Base-by-base conservation (phyloP, 2,113 vertebrate species). In the Rana temporaria region DNA sequence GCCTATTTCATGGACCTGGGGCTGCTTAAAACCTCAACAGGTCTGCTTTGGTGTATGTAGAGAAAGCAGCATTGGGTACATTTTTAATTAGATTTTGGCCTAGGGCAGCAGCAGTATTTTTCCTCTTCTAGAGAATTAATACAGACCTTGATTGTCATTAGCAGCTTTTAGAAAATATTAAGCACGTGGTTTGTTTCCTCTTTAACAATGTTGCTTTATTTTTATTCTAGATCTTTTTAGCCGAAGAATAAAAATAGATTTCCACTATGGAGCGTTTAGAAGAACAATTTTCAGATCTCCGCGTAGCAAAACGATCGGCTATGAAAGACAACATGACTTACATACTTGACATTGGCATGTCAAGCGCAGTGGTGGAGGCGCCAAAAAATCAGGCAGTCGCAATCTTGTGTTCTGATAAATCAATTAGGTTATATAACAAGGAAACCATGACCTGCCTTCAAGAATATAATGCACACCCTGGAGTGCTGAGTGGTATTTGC, bases 321-420 rank as follows among this genome's bases (percentile, higher is more conserved):
- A 88, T 90, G 0, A 84, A 89, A 15, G 79, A 94, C 85, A 90
- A 93, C 0, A 86, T 89, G 15, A 79, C 93, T 75, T 95, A 95
- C 26, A 78, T 95, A 24, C 90, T 95, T 87, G 92, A 89, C 62
- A 89, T 95, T 16, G 92, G 90, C 0, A 5, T 87, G 70, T 91
- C 87, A 30, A 68, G 68, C 14, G n/a, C 86, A 2, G 22, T 64
- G 19, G 22, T 64, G n/a, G 85, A 74, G 1, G 11, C 84, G 71
- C 83, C 84, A 15, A 70, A 86, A 76, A 62, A 85, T 60, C 72
- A 81, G 82, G 78, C 90, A 4, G 86, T 96, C 82, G 97, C 95
- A 0, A 94, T 93, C 64, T 92, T 92, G 5, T 96, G 94, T 89
- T 99, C 97, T 78, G 88, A 87, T 72, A 85, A 87, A 42, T 89